Evolutionary conservation across 2,888 invertebrate species (phyloP).

Genomic region (Lathronympha strigana): DNA sequence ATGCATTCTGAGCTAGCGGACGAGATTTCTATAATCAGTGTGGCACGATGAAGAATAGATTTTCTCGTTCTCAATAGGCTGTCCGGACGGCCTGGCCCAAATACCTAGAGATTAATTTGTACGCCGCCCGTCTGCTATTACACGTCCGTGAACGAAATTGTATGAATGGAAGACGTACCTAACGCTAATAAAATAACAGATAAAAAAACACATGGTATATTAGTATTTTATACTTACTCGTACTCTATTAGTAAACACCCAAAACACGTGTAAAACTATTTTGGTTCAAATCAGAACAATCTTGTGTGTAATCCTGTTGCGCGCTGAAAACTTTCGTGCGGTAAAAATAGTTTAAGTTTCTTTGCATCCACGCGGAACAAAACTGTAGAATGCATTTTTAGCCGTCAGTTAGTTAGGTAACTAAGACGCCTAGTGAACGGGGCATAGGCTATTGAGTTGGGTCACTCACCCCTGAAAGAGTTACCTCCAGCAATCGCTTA

Average conservation of each 20-base stretch:
- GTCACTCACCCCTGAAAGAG: conserved; percentile 72
- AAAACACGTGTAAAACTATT: conserved; percentile 31
- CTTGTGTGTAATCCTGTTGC: background rate
- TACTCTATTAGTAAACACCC: conserved; percentile 24
- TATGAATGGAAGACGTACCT: conserved; percentile 41
- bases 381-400: conserved; percentile 38
- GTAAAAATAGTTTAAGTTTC: conserved; percentile 29
- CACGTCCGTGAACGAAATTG: conserved; percentile 15
- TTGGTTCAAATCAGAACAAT: background rate
- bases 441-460: conserved; percentile 66
- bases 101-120: conserved; percentile 55
- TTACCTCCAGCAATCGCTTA: conserved; percentile 55
- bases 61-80: conserved; percentile 62
- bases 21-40: conserved; percentile 55
- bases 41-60: conserved; percentile 69
- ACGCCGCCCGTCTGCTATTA: conserved; percentile 2
- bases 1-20: conserved; percentile 50
- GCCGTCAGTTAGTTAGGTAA: conserved; percentile 40
- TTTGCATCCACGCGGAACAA: conserved; percentile 25
- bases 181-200: too few relatives aligned
- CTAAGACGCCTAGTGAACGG: conserved; percentile 50
- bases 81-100: conserved; percentile 64
- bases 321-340: background rate
- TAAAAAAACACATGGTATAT: background rate
- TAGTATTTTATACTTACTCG: background rate